Base-by-base conservation (phyloP, 1,140 invertebrate genomes). In the Papilio machaon region DNA sequence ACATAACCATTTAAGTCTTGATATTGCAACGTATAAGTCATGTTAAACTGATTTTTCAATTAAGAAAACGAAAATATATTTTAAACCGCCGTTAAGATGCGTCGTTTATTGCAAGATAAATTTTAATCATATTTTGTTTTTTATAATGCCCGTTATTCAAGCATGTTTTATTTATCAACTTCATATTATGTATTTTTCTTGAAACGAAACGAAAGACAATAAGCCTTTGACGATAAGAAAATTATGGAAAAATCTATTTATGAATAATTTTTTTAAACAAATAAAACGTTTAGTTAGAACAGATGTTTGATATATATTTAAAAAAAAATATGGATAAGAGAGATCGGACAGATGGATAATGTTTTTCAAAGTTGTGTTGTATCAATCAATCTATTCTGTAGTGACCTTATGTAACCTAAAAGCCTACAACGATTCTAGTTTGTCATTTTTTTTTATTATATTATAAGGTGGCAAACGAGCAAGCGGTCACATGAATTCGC, bases 11-110 rank as follows among this genome's bases (percentile, higher is more conserved):
- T 76, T 76, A 76, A 76, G 74, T 76, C 47, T 54, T 9, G 47
- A 47, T 76, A 52, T 76, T 13, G n/a, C n/a, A 30, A 76, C 46
- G 6, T 49, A 35, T 76, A 76, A 47, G 74, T 76, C 74, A 76
- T 52, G 74, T 52, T 76, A 54, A 54, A 76, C 74, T 76, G 74
- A 76, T 76, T 76, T 76, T 76, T 76, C 74, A 76, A 76, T 76
- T 76, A 76, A 76, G 47, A 54, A n/a, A 76, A 47, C 47, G 74
- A 30, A 75, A 54, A 54, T 54, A 54, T 76, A 54, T 76, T 76
- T 54, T 76, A 13, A 30, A 30, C 3, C 19, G 23, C 5, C 47
- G 74, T 52, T 49, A 11, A 76, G 49, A 52, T 52, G 47, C 74
- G 70, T n/a, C 35, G 30, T 52, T 76, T 76, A 35, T 47, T 11